phyloP scores from a whole-genome alignment of 2,113 vertebrate species.

The Elephantulus edwardii region DNA sequence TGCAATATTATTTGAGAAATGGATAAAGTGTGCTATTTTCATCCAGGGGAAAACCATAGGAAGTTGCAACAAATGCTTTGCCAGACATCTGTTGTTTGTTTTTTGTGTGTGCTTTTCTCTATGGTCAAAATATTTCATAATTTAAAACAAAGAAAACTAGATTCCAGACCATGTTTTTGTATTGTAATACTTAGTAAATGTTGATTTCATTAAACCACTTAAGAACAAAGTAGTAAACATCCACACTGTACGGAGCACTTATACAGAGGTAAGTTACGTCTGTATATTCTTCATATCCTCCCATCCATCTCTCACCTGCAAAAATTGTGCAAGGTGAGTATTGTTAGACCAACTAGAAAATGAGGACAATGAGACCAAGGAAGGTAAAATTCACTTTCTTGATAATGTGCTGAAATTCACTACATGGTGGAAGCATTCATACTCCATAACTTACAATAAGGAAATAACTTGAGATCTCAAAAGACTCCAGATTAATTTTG shows the following conservation, averaged over 20 bases:
- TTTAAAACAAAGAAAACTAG: conserved; percentile 36
- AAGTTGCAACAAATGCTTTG: conserved; percentile 43
- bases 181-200: not conserved
- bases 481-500: conserved; percentile 13
- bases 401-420: conserved; percentile 10
- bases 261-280: not conserved
- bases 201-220: conserved; percentile 9
- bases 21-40: conserved; percentile 7
- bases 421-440: conserved; percentile 18
- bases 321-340: not conserved
- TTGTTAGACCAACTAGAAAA: not conserved
- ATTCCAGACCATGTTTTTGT: conserved; percentile 5
- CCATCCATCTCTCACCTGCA: not conserved
- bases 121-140: conserved; percentile 50
- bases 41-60: conserved; percentile 19
- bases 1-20: not conserved
- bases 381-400: not conserved
- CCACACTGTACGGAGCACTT: not conserved
- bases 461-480: conserved; percentile 36
- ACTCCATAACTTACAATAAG: not conserved
- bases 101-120: conserved; percentile 28
- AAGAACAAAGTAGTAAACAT: not conserved
- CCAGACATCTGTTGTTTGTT: conserved; percentile 59
- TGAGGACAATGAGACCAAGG: not conserved
- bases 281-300: not conserved